Base-by-base conservation (phyloP, 1,140 invertebrate species). In the Ephestia elutella region DNA sequence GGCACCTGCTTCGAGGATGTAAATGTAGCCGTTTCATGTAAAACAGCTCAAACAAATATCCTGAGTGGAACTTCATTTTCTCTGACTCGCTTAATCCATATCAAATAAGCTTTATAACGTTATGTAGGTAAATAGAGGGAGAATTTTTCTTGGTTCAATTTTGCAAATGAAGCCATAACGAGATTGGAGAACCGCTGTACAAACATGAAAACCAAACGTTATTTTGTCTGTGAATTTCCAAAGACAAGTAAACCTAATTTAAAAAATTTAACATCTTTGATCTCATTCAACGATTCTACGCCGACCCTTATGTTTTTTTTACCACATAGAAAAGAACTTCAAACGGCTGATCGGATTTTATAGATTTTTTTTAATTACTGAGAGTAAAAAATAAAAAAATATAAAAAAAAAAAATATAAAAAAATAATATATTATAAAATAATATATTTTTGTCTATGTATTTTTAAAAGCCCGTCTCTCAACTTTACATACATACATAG, bases 71-170 rank as follows among this genome's bases (percentile, higher is more conserved):
- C 60, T 62, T 69, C 56, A 60, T 67, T 71, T 67, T 71, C 56
- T 51, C 65, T 62, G 58, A 57, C 56, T 70, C 60, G 56, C 63
- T 62, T 63, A 70, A 65, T 67, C 56, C 59, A 59, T 70, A 63
- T 65, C 56, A 65, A 68, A 65, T 63, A 63, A 58, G 54, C 56
- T 58, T 65, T 62, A 51, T 58, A 30, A 35, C 38, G n/a, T 50
- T 50, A 13, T 53, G 21, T 53, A 53, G 19, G 5, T 53, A 53
- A 21, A 53, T 25, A 21, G 19, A 1, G 19, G n/a, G 20, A n/a
- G n/a, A 25, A 10, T 15, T 21, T 53, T 21, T 25, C 20, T 53
- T 53, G 21, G 19, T 53, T 4, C 21, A 20, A 53, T 53, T 53
- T 25, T 13, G 4, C 5, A 53, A 53, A 21, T 21, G 19, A 25